Evolutionary conservation across 2,113 vertebrate species (phyloP).

Genomic region (Sus scrofa): DNA sequence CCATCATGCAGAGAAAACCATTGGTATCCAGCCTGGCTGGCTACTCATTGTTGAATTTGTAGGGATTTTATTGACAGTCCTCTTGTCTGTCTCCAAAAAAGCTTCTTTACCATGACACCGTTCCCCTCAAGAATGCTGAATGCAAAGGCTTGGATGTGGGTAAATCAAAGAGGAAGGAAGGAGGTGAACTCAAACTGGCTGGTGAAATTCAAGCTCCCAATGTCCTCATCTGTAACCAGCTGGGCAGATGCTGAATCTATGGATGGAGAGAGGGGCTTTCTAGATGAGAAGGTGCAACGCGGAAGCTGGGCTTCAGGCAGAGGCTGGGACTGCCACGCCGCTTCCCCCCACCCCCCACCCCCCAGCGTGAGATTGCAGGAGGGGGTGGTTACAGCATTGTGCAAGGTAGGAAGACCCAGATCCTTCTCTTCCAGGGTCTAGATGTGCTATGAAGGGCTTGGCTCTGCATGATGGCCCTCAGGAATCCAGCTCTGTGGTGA

Average conservation of each 20-base stretch:
- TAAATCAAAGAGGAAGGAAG: background rate
- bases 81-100: conserved; percentile 38
- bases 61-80: background rate
- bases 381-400: background rate
- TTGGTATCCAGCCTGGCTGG: background rate
- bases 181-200: background rate
- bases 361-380: background rate
- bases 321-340: background rate
- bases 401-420: background rate
- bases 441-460: background rate
- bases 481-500: background rate
- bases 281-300: background rate
- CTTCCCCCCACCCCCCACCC: too few species aligned
- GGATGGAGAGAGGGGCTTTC: background rate
- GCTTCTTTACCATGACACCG: background rate
- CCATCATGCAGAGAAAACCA: background rate
- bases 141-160: background rate
- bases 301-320: background rate
- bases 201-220: background rate
- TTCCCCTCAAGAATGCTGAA: background rate
- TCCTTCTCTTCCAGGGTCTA: background rate
- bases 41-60: background rate
- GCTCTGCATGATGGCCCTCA: background rate
- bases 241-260: background rate
- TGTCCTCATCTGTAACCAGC: background rate